Evolutionary conservation across 35 echinoderm and acorn worm genomes (phyloP).

Genomic region (Hemicentrotus pulcherrimus): DNA sequence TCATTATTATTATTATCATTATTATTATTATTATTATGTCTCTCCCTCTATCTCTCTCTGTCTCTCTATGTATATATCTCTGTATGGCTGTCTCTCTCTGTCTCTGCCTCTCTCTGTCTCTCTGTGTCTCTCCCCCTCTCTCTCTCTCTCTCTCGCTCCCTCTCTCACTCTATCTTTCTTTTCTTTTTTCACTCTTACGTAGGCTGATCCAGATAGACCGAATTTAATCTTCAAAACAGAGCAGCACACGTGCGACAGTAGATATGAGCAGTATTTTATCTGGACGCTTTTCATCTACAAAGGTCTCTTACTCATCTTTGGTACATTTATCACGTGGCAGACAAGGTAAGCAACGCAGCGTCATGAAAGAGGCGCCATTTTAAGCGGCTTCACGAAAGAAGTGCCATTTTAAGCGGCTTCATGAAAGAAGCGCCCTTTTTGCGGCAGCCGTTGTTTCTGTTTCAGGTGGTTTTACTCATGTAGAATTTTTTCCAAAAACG

Average conservation of each 20-base stretch:
- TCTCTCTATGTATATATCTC: too few species aligned
- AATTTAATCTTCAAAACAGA: slow-evolving; percentile 72
- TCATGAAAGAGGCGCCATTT: not conserved
- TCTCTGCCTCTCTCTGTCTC: too few species aligned
- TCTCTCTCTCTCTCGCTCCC: too few species aligned
- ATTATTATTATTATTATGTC: too few species aligned
- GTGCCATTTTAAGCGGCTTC: not conserved
- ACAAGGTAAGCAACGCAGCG: slow-evolving; percentile 70
- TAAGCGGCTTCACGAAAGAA: not conserved
- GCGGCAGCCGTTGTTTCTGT: too few species aligned
- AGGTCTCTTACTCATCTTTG: slow-evolving; percentile 96
- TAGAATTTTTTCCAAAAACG: too few species aligned
- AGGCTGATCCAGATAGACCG: slow-evolving; percentile 74
- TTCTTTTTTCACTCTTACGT: not conserved
- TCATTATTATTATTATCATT: too few species aligned
- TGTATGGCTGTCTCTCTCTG: too few species aligned
- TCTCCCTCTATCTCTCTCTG: not conserved
- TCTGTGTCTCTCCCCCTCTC: too few species aligned
- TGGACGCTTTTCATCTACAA: slow-evolving; percentile 89
- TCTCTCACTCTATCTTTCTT: too few species aligned
- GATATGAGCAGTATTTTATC: slow-evolving; percentile 77
- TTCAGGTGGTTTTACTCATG: not conserved
- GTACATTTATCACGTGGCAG: slow-evolving; percentile 98
- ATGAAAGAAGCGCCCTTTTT: not conserved
- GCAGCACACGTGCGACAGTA: slow-evolving; percentile 74